phyloP scores from a whole-genome alignment of 2,888 invertebrate species.

The Pseudoips prasinana region DNA sequence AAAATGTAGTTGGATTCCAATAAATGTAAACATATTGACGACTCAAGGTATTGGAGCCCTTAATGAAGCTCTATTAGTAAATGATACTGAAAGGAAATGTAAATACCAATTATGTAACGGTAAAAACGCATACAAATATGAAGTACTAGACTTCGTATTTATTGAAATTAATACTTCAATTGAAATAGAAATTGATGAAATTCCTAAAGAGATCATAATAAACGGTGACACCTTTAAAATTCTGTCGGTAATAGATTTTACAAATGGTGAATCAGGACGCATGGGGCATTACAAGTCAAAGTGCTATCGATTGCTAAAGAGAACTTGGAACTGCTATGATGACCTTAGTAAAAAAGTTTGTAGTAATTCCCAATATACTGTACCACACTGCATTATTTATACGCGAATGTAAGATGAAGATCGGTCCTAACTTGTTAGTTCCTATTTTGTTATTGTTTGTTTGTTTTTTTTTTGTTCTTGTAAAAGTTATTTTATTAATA shows the following conservation, averaged over 20 bases:
- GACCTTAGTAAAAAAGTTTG: conserved; percentile 12
- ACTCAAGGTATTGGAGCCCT: conserved; percentile 14
- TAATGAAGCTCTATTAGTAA: conserved; percentile 14
- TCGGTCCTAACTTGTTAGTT: conserved; percentile 12
- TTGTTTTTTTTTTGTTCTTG: conserved; percentile 7
- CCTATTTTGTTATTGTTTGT: conserved; percentile 9
- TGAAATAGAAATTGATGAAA: conserved; percentile 9
- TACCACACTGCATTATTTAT: conserved; percentile 12
- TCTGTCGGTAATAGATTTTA: conserved; percentile 10
- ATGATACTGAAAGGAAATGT: conserved; percentile 11
- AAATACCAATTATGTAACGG: conserved; percentile 12
- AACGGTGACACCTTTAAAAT: conserved; percentile 12
- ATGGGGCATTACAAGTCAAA: conserved; percentile 12
- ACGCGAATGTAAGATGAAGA: conserved; percentile 12
- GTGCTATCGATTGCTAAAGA: conserved; percentile 10
- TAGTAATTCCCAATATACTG: conserved; percentile 10
- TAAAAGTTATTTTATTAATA: conserved; percentile 11
- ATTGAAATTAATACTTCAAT: conserved; percentile 13
- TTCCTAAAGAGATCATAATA: conserved; percentile 11
- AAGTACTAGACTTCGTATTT: conserved; percentile 11
- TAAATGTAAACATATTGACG: conserved; percentile 13
- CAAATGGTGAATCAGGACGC: conserved; percentile 9
- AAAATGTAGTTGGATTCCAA: conserved; percentile 16
- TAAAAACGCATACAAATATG: conserved; percentile 13
- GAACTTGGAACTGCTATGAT: conserved; percentile 12